Evolutionary conservation across 1,140 invertebrate genomes (phyloP).

Genomic region (Lysiphlebus fabarum): DNA sequence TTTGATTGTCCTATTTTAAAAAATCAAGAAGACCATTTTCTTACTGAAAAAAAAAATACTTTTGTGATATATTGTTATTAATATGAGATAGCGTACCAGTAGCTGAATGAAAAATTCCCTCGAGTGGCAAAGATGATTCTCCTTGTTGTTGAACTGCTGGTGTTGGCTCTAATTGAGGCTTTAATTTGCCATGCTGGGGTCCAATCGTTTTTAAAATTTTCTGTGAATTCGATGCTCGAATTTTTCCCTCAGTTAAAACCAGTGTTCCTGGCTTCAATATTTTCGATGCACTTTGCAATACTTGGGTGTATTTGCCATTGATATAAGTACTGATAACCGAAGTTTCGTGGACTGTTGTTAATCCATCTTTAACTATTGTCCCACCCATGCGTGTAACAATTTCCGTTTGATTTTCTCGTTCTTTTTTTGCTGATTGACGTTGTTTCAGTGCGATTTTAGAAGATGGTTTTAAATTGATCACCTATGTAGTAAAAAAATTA

Average conservation of each 20-base stretch:
- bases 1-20: slow-evolving; percentile 24
- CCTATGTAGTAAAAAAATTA: slow-evolving; percentile 30
- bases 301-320: slow-evolving; percentile 81
- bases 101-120: slow-evolving; percentile 51
- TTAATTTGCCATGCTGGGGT: slow-evolving; percentile 55
- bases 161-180: slow-evolving; percentile 61
- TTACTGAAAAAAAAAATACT: background rate
- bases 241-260: slow-evolving; percentile 51
- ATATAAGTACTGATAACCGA: slow-evolving; percentile 85
- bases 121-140: slow-evolving; percentile 54
- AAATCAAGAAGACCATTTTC: background rate
- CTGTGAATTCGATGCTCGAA: slow-evolving; percentile 63
- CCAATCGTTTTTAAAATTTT: slow-evolving; percentile 72
- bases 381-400: slow-evolving; percentile 78
- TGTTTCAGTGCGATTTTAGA: slow-evolving; percentile 43
- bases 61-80: background rate
- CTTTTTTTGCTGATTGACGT: slow-evolving; percentile 46
- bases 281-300: slow-evolving; percentile 71
- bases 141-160: slow-evolving; percentile 58
- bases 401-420: slow-evolving; percentile 68
- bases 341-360: slow-evolving; percentile 82
- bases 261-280: slow-evolving; percentile 42
- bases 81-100: slow-evolving; percentile 24
- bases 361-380: slow-evolving; percentile 76
- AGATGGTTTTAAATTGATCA: slow-evolving; percentile 53